phyloP scores from a whole-genome alignment of 2,888 invertebrate genomes.

The Conistra vaccinii region DNA sequence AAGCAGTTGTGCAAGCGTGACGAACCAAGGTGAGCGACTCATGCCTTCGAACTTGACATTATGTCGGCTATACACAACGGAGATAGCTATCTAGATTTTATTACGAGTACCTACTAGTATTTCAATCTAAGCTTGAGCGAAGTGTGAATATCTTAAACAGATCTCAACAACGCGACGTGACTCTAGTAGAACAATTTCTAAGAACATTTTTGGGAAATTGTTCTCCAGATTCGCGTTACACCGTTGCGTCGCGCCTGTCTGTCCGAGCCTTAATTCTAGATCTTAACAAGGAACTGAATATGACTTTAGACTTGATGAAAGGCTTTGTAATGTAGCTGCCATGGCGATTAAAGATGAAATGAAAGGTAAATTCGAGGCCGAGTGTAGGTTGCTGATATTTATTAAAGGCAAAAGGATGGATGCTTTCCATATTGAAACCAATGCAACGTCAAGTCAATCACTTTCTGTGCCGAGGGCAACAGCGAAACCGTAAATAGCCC shows the following conservation, averaged over 20 bases:
- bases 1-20: conserved; percentile 35
- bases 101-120: neutral
- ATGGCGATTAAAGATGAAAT: no score
- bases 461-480: neutral
- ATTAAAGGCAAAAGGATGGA: neutral
- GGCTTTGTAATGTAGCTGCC: neutral
- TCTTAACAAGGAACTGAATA: neutral
- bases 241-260: neutral
- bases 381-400: neutral
- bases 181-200: neutral
- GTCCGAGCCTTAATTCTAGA: neutral
- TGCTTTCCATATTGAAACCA: neutral
- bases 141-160: conserved; percentile 6
- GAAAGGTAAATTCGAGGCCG: neutral
- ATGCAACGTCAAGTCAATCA: neutral
- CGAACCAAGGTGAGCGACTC: conserved; percentile 64
- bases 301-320: neutral
- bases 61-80: conserved; percentile 32
- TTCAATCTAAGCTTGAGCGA: neutral
- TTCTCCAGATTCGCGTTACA: neutral
- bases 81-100: conserved; percentile 58
- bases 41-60: conserved; percentile 73
- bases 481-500: neutral
- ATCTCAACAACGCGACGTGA: neutral
- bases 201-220: neutral